Percentiles rank a stretch among this genome's conserved stretches.
Evolutionary conservation across 1,140 invertebrate species (phyloP).

Genomic region (Aphelinus atriplicis): DNA sequence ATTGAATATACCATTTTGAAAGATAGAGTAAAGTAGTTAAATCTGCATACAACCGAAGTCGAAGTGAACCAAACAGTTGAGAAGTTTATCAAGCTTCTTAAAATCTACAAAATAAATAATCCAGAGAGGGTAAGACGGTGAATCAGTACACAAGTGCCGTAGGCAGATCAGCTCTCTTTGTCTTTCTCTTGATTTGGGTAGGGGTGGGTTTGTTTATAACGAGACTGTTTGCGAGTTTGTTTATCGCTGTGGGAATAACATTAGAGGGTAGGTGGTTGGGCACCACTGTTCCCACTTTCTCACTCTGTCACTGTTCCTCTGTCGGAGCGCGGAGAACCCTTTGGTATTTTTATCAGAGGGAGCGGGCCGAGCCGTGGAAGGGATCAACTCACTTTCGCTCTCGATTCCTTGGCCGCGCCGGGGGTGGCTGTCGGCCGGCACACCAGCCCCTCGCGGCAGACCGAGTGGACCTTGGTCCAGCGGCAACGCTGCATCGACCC

Average conservation of each 20-base stretch:
- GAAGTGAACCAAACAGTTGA: too few relatives aligned
- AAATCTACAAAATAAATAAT: too few relatives aligned
- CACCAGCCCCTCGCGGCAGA: slow-evolving; percentile 44
- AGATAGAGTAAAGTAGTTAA: too few relatives aligned
- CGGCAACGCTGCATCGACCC: slow-evolving; percentile 57
- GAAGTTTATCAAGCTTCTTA: too few relatives aligned
- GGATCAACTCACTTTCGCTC: slow-evolving; percentile 58
- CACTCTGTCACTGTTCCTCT: slow-evolving; percentile 13
- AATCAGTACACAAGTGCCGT: background rate
- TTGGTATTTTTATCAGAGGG: slow-evolving; percentile 55
- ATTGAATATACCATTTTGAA: too few relatives aligned
- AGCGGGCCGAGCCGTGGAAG: slow-evolving; percentile 5
- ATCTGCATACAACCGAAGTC: too few relatives aligned
- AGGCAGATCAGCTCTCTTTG: too few relatives aligned
- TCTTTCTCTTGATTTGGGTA: too few relatives aligned
- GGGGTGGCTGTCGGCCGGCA: background rate
- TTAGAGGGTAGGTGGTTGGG: slow-evolving; percentile 43
- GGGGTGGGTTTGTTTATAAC: too few relatives aligned
- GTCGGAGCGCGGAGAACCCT: slow-evolving; percentile 50
- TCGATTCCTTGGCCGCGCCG: slow-evolving; percentile 51
- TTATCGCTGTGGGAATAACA: slow-evolving; percentile 17
- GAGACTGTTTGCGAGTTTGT: background rate
- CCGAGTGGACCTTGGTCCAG: slow-evolving; percentile 65
- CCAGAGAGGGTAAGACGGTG: background rate
- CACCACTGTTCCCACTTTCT: slow-evolving; percentile 62